Evolutionary conservation across 1,140 invertebrate species (phyloP).

Genomic region (Berghia stephanieae): DNA sequence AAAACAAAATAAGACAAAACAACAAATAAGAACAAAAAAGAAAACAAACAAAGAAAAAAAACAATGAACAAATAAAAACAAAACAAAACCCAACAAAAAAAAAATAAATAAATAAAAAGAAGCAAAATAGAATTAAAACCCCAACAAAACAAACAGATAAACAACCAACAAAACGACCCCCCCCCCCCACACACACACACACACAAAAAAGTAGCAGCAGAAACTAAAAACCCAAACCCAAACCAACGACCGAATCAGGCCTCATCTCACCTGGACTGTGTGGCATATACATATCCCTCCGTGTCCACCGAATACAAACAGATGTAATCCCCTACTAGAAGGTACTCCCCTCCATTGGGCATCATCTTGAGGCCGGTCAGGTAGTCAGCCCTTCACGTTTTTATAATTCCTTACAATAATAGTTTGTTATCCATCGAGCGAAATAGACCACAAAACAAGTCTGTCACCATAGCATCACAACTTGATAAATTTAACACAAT

Average conservation of each 20-base stretch:
- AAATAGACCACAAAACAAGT: too few relatives aligned
- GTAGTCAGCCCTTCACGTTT: background rate
- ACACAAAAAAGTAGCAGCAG: background rate
- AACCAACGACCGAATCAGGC: background rate
- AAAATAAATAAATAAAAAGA: background rate
- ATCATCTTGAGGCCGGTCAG: slow-evolving; percentile 31
- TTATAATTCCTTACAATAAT: too few relatives aligned
- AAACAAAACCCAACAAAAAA: background rate
- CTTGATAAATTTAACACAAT: too few relatives aligned
- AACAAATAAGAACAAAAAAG: background rate
- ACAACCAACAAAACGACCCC: background rate
- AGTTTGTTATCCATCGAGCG: too few relatives aligned
- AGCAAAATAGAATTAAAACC: background rate
- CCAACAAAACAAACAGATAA: background rate
- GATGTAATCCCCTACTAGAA: slow-evolving; percentile 63
- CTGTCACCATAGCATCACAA: too few relatives aligned
- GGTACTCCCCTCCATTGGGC: slow-evolving; percentile 53
- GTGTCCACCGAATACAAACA: slow-evolving; percentile 64
- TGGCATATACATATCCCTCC: slow-evolving; percentile 62
- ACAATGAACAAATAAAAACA: too few relatives aligned
- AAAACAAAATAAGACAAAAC: background rate
- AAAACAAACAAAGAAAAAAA: too few relatives aligned
- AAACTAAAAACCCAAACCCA: background rate
- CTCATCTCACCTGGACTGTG: slow-evolving; percentile 59
- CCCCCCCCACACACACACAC: background rate